phyloP scores from a whole-genome alignment of 2,113 vertebrate genomes.

The Trochalopteron elliotii region DNA sequence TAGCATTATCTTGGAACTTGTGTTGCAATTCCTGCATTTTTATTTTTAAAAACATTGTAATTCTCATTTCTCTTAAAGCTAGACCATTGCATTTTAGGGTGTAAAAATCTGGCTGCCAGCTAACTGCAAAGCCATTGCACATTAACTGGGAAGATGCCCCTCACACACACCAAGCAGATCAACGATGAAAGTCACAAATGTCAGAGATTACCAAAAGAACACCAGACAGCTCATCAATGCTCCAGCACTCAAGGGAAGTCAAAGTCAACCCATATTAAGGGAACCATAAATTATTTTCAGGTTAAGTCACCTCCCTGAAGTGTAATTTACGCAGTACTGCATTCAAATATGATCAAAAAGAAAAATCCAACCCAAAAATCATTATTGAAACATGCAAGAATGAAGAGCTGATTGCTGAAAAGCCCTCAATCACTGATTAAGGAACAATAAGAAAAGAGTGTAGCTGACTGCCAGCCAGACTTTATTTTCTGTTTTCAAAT shows the following conservation, averaged over 20 bases:
- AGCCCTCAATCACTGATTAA: neutral
- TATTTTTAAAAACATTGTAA: neutral
- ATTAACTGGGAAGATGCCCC: neutral
- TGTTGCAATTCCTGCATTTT: neutral
- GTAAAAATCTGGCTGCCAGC: neutral
- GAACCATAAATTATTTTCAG: neutral
- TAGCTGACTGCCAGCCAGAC: neutral
- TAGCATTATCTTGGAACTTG: neutral
- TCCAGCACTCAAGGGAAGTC: neutral
- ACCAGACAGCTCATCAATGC: neutral
- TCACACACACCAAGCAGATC: neutral
- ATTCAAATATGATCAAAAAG: neutral
- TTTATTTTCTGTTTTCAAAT: neutral
- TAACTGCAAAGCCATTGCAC: neutral
- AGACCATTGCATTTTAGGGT: neutral
- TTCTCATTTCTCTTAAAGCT: neutral
- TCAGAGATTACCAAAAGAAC: neutral
- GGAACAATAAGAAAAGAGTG: neutral
- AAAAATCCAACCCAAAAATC: neutral
- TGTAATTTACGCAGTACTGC: neutral
- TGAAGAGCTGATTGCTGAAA: neutral
- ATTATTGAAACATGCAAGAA: neutral
- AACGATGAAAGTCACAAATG: neutral
- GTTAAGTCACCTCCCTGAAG: neutral
- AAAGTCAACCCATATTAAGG: neutral